Base-by-base conservation (phyloP, 1,140 invertebrate genomes). In the Trichonephila clavipes region DNA sequence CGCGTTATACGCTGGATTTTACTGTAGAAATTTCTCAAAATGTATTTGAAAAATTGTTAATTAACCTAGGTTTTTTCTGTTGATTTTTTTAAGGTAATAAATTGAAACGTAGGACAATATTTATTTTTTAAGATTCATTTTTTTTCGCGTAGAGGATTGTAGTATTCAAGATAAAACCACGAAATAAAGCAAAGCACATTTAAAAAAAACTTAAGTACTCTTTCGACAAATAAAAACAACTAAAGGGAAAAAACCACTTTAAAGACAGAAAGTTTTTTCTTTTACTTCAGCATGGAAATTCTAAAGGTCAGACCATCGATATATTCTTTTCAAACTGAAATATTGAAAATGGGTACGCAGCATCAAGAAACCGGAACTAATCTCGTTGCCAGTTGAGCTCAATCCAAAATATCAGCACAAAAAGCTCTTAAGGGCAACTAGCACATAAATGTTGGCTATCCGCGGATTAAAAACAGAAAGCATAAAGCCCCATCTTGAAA, bases 291-390 rank as follows among this genome's bases (percentile, higher is more conserved):
- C 14, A 16, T 18, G 28, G 34, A 77, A 18, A 77, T 77, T 77
- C 34, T 77, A 77, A 77, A 77, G 72, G 72, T 77, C 72, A 77
- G 34, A 77, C 28, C 19, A 40, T 77, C 72, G 72, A 77, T 77
- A 40, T 6, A 77, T 77, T 77, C 28, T 18, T 34, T 18, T 16
- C 72, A 77, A 16, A 77, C 28, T 34, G 34, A 77, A 40, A 40
- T 77, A 28, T 19, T 6, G 28, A 77, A 77, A 34, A 34, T 34
- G 14, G 34, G 72, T 34, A 4, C 72, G 14, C 28, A 40, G 28
- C 34, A 77, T 77, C 28, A 77, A 16, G 72, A 40, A 34, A 77
- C 72, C 72, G 72, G 72, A 77, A 77, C 72, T 77, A 77, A 77
- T 77, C 72, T 51, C 72, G 34, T 18, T 40, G 72, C 72, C 72